phyloP scores from a whole-genome alignment of 1,140 invertebrate species.

The Coboldia fuscipes region DNA sequence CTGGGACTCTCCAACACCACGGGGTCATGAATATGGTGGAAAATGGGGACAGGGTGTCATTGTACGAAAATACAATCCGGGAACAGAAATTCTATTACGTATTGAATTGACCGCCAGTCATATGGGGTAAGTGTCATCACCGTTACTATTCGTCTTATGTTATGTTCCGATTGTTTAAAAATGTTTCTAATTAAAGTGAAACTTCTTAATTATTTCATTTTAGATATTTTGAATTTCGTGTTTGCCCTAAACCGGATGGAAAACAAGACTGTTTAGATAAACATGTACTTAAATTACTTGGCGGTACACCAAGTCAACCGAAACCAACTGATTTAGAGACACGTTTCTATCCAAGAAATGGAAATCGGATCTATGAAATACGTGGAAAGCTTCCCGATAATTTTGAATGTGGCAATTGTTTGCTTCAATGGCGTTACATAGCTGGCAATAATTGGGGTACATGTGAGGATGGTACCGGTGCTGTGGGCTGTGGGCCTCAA shows the following conservation, averaged over 20 bases:
- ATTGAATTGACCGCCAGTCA: conserved; percentile 62
- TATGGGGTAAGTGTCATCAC: conserved; percentile 27
- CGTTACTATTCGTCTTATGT: not conserved
- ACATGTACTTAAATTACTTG: conserved; percentile 35
- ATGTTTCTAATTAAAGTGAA: not conserved
- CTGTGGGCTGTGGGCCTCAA: conserved; percentile 63
- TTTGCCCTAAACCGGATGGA: conserved; percentile 43
- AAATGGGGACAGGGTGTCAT: conserved; percentile 62
- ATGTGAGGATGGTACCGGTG: conserved; percentile 44
- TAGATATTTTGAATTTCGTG: conserved; percentile 62
- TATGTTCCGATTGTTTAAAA: not conserved
- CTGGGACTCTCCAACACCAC: conserved; percentile 46
- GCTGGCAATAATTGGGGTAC: conserved; percentile 62
- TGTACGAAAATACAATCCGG: conserved; percentile 46
- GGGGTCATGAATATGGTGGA: conserved; percentile 65
- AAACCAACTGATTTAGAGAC: conserved; percentile 19
- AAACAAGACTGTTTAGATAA: conserved; percentile 57
- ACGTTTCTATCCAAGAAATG: conserved; percentile 51
- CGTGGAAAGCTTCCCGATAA: conserved; percentile 41
- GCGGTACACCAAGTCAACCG: conserved; percentile 18
- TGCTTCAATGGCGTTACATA: conserved; percentile 63
- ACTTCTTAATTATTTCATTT: not conserved
- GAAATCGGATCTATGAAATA: conserved; percentile 56
- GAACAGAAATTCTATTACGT: conserved; percentile 41
- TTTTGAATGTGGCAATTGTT: conserved; percentile 51